Conservation (phyloP, 2,797 vertebrate genomes). For the Harpagifer antarcticus region DNA sequence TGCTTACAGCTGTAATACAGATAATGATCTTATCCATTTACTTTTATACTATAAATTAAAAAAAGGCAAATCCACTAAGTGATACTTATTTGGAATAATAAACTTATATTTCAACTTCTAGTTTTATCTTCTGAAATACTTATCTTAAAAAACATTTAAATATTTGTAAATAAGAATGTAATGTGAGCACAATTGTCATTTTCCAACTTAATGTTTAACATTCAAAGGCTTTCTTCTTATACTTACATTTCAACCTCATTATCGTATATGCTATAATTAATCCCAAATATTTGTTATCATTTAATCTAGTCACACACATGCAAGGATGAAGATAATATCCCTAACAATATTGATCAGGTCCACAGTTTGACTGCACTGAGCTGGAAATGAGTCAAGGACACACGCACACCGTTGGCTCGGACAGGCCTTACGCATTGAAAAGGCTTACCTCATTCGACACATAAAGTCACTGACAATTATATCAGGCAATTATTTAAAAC, state of each 20-base stretch:
- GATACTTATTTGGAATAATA: not conserved
- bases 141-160: not conserved
- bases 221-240: too few relatives aligned
- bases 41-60: constrained; percentile 1
- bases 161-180: too few relatives aligned
- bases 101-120: not conserved
- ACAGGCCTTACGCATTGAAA: not conserved
- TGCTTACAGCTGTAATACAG: constrained; percentile 19
- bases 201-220: too few relatives aligned
- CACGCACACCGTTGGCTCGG: not conserved
- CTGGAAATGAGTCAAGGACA: constrained; percentile 5
- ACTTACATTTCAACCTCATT: too few relatives aligned
- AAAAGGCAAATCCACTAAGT: not conserved
- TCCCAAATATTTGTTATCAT: not conserved
- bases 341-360: not conserved
- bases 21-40: not conserved
- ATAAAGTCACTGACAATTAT: constrained; percentile 10
- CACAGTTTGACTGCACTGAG: constrained; percentile 1
- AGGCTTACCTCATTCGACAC: constrained; percentile 23
- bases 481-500: constrained; percentile 15
- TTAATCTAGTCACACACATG: not conserved
- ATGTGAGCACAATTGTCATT: too few relatives aligned
- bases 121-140: not conserved
- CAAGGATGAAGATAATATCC: not conserved
- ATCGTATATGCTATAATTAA: not conserved